These are phyloP conservation scores for Eufriesea mexicana DNA, from an alignment of 1,140 invertebrate genomes.

Conservation along the genomic window DNA sequence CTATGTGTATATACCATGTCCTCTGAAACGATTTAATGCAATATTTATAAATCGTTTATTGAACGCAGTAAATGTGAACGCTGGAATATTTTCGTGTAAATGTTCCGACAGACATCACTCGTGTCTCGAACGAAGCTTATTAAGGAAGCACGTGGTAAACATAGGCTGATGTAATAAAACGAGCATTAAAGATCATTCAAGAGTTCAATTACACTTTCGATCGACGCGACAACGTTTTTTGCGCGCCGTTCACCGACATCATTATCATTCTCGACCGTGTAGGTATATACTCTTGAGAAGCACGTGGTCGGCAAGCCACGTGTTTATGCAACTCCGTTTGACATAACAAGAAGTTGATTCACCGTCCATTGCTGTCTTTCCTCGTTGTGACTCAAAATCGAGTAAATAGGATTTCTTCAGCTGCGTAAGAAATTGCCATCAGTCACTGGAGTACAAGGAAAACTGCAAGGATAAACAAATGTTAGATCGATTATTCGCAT, in stretches of 20 bases:
- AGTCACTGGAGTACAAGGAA: background rate
- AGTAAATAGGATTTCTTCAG: background rate
- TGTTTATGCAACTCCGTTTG: slow-evolving; percentile 9
- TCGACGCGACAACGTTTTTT: background rate
- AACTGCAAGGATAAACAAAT: background rate
- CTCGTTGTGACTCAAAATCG: background rate
- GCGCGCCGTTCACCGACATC: background rate
- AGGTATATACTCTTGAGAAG: background rate
- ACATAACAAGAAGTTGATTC: background rate
- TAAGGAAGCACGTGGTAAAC: background rate
- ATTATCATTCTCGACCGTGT: background rate
- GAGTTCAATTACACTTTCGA: slow-evolving; percentile 8
- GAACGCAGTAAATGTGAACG: no score
- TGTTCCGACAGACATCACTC: background rate
- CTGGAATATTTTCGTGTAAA: background rate
- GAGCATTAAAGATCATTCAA: background rate
- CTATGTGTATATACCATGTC: no score
- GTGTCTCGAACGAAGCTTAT: background rate
- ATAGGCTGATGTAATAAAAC: background rate
- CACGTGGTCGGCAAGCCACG: background rate
- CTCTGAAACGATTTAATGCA: no score
- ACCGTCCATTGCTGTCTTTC: background rate
- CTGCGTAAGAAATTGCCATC: background rate
- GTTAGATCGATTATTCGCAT: no score
- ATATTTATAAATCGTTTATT: no score